Evolutionary conservation across 2,797 vertebrate genomes (phyloP).

Genomic region (Pseudochaenichthys georgianus): DNA sequence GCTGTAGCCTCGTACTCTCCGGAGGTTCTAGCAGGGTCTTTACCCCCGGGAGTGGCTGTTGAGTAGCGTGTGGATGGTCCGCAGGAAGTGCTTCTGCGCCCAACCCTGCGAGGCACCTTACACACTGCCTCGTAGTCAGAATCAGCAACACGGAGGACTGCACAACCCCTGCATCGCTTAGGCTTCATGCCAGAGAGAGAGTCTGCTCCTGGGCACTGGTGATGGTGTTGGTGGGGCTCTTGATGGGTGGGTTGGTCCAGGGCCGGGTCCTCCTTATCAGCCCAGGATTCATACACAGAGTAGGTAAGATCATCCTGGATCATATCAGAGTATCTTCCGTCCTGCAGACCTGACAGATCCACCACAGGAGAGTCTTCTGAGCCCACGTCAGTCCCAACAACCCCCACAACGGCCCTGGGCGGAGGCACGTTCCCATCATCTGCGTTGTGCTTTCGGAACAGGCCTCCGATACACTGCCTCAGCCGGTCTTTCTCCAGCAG

Average conservation of each 20-base stretch:
- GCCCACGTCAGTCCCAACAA: conserved; percentile 27
- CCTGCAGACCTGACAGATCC: conserved; percentile 85
- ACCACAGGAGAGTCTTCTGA: conserved; percentile 72
- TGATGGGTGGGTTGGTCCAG: conserved; percentile 65
- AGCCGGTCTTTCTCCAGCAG: conserved; percentile 94
- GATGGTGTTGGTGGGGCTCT: conserved; percentile 48
- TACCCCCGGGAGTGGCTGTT: conserved; percentile 55
- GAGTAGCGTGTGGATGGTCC: conserved; percentile 88
- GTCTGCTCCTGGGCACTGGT: conserved; percentile 73
- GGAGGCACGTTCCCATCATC: conserved; percentile 46
- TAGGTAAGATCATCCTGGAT: conserved; percentile 93
- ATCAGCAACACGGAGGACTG: conserved; percentile 89
- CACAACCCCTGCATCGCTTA: conserved; percentile 90
- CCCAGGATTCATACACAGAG: conserved; percentile 93
- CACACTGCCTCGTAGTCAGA: conserved; percentile 96
- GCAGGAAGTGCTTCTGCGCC: conserved; percentile 87
- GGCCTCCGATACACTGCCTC: conserved; percentile 89
- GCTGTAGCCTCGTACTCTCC: conserved; percentile 53
- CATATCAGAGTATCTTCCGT: conserved; percentile 86
- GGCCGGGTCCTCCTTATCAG: conserved; percentile 79
- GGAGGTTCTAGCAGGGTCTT: conserved; percentile 66
- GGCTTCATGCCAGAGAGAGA: conserved; percentile 71
- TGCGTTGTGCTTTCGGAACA: conserved; percentile 89
- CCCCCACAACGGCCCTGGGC: conserved; percentile 24
- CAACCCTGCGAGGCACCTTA: conserved; percentile 90